Percentiles rank a stretch among this genome's conserved stretches.
These are phyloP conservation scores for Drosophila maculinotata DNA, from an alignment of 2,888 invertebrate genomes.

Conservation along the genomic window DNA sequence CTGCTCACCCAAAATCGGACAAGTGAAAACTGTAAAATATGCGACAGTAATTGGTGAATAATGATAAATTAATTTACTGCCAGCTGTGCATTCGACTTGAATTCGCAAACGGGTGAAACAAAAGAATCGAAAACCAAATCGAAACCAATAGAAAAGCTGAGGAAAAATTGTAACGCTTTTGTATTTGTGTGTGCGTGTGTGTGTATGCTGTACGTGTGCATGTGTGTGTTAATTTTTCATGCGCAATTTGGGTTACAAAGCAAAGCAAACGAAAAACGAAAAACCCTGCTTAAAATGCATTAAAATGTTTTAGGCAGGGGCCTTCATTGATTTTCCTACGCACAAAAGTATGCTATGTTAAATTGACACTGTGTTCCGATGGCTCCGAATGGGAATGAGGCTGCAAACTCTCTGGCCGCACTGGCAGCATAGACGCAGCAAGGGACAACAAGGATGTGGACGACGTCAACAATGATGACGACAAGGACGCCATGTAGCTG, in stretches of 20 bases:
- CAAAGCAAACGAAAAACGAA: conserved; percentile 53
- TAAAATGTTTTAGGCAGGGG: conserved; percentile 66
- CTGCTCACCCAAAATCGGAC: conserved; percentile 17
- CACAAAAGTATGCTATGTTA: conserved; percentile 67
- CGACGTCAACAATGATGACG: conserved; percentile 18
- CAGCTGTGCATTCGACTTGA: not conserved
- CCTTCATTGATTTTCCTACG: conserved; percentile 78
- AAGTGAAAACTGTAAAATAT: conserved; percentile 38
- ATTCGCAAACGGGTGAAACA: conserved; percentile 3
- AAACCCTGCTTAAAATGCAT: conserved; percentile 75
- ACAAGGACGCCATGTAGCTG: conserved; percentile 53
- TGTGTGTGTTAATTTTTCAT: conserved; percentile 71
- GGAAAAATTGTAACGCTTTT: conserved; percentile 44
- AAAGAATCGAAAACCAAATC: conserved; percentile 26
- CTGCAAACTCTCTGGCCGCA: conserved; percentile 28
- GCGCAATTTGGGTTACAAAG: conserved; percentile 79
- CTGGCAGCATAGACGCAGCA: conserved; percentile 30
- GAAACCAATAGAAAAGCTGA: conserved; percentile 22
- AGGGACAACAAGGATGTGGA: conserved; percentile 49
- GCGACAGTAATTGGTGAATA: conserved; percentile 10
- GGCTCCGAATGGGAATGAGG: conserved; percentile 34
- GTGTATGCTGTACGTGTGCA: conserved; percentile 22
- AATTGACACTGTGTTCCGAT: conserved; percentile 30
- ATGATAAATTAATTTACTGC: conserved; percentile 29
- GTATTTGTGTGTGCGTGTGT: conserved; percentile 21